These are phyloP conservation scores for Spea bombifrons DNA, from an alignment of 2,113 vertebrate species.

Conservation along the genomic window DNA sequence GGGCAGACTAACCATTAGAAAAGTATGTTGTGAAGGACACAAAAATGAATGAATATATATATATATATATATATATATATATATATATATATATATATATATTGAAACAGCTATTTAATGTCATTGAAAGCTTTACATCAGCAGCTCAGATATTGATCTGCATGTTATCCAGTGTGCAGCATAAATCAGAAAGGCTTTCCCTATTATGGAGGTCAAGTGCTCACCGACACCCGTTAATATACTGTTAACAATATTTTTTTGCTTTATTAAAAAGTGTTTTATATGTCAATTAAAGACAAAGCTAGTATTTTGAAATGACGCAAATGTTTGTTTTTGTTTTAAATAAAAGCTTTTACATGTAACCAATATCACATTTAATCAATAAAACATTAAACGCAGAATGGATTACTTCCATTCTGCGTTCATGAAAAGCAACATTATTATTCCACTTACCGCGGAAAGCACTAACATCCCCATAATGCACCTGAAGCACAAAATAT, in stretches of 20 bases:
- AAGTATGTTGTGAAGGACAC: too few species aligned
- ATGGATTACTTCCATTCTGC: background rate
- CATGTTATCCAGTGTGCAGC: constrained; percentile 38
- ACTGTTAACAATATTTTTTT: constrained; percentile 28
- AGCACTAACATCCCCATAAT: constrained; percentile 85
- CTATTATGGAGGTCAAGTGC: constrained; percentile 46
- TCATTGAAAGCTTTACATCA: constrained; percentile 32
- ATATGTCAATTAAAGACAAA: background rate
- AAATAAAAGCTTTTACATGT: too few species aligned
- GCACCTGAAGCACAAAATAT: constrained; percentile 92
- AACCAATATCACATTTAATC: too few species aligned
- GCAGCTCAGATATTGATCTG: constrained; percentile 48
- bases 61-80: too few species aligned
- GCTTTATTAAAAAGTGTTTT: constrained; percentile 26
- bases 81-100: too few species aligned
- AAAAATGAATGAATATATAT: too few species aligned
- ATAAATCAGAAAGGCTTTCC: constrained; percentile 41
- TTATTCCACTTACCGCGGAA: constrained; percentile 77
- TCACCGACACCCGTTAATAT: constrained; percentile 21
- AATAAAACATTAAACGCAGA: too few species aligned
- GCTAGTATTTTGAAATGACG: too few species aligned
- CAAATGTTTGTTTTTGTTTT: too few species aligned
- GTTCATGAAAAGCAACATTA: background rate
- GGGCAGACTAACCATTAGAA: too few species aligned
- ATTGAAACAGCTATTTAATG: too few species aligned